Percentiles rank a stretch among this genome's conserved stretches.
These are phyloP conservation scores for Brachionus koreanus DNA, from an alignment of 1,140 invertebrate genomes.

Conservation along the genomic window DNA sequence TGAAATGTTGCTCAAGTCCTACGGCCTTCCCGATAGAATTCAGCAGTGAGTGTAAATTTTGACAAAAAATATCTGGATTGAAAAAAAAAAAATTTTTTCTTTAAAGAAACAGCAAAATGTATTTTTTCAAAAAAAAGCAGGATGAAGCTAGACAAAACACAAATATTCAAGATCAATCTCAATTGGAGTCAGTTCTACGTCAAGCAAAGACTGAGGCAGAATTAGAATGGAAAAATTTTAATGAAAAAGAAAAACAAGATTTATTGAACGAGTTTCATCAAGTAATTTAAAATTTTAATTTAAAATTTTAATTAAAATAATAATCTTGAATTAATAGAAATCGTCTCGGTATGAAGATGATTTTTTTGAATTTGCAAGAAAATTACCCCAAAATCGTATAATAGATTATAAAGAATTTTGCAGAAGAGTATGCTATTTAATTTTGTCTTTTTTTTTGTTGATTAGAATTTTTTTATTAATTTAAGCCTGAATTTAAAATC, in stretches of 20 bases:
- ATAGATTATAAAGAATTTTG: constrained; percentile 12
- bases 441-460: background rate
- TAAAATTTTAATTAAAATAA: background rate
- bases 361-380: background rate
- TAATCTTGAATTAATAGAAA: background rate
- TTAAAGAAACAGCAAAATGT: constrained; percentile 22
- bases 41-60: background rate
- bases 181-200: background rate
- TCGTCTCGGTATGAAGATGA: background rate
- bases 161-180: background rate
- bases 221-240: background rate
- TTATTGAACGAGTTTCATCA: background rate
- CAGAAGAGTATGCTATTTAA: background rate
- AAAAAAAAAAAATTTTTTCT: background rate
- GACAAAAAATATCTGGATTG: background rate
- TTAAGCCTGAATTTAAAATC: background rate
- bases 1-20: constrained; percentile 2
- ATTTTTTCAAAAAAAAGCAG: constrained; percentile 5
- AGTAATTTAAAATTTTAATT: background rate
- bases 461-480: background rate
- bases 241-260: background rate
- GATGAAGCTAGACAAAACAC: background rate
- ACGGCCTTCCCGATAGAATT: background rate
- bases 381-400: background rate
- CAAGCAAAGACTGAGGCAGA: background rate